phyloP scores from a whole-genome alignment of 2,113 vertebrate species.

The Leptodactylus fuscus region DNA sequence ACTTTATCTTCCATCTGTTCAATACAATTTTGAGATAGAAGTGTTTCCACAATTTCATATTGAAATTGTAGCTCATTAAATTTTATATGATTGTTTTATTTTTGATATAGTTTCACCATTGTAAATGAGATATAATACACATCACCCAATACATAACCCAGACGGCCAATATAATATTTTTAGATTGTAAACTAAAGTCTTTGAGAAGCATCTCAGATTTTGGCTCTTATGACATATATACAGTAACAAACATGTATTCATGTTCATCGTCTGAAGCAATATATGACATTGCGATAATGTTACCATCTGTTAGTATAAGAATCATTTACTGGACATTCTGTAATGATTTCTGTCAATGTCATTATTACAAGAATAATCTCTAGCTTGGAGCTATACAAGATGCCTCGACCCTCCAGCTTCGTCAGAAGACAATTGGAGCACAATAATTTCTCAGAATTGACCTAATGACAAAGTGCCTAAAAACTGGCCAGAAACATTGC shows the following conservation, averaged over 20 bases:
- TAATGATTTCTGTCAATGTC: conserved; percentile 40
- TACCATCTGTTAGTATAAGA: conserved; percentile 13
- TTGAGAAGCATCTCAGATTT: not conserved
- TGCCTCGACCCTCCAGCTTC: not conserved
- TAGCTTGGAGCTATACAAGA: conserved; percentile 17
- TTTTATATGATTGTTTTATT: not conserved
- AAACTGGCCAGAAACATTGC: conserved; percentile 34
- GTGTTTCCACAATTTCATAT: too few species aligned
- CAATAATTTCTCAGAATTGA: conserved; percentile 39
- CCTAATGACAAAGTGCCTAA: conserved; percentile 42
- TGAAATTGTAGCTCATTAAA: not conserved
- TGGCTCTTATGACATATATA: not conserved
- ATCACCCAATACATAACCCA: not conserved
- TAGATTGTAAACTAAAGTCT: not conserved
- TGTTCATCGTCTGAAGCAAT: not conserved
- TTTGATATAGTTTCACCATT: not conserved
- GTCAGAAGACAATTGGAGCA: conserved; percentile 52
- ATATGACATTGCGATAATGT: conserved; percentile 41
- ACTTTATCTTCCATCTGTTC: not conserved
- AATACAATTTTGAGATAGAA: not conserved
- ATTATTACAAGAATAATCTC: conserved; percentile 21
- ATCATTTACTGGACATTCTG: conserved; percentile 27
- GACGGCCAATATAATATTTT: not conserved
- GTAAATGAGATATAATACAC: not conserved
- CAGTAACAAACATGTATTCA: not conserved